Conservation (phyloP, 2,113 vertebrate genomes). For the Scomber colias region DNA sequence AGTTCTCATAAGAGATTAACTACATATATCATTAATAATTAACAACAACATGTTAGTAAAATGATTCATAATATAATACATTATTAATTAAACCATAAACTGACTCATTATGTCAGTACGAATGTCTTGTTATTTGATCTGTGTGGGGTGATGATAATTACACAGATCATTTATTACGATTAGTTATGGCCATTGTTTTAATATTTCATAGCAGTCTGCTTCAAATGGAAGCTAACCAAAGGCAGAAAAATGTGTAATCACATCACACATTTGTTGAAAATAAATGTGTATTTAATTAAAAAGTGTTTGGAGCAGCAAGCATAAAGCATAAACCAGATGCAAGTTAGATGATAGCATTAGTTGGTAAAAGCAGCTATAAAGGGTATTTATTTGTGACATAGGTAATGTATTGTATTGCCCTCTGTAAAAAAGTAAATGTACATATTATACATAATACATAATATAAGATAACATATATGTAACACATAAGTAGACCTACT, state of each 20-base stretch:
- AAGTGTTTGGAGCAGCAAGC: background rate
- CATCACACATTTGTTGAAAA: background rate
- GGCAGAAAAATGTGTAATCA: background rate
- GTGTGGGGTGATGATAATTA: slow-evolving; percentile 20
- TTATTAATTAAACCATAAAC: slow-evolving; percentile 25
- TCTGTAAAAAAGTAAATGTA: background rate
- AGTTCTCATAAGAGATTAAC: slow-evolving; percentile 18
- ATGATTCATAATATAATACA: slow-evolving; percentile 20
- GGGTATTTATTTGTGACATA: background rate
- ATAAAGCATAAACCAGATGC: background rate
- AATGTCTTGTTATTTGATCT: slow-evolving; percentile 13
- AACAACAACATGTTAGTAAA: slow-evolving; percentile 27
- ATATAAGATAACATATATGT: too few species aligned
- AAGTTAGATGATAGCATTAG: background rate
- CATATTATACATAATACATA: too few species aligned
- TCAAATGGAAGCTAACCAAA: background rate
- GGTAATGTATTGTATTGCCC: background rate
- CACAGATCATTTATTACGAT: slow-evolving; percentile 19
- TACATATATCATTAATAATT: slow-evolving; percentile 31
- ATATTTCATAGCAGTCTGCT: slow-evolving; percentile 33
- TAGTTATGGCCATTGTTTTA: slow-evolving; percentile 3
- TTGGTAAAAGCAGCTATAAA: background rate
- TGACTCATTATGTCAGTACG: slow-evolving; percentile 24
- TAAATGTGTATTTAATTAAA: background rate
- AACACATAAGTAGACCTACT: too few species aligned